Evolutionary conservation across 2,888 invertebrate genomes (phyloP), one percentile per base, ranked within the genome.

Genomic region (Eilema griseolum): DNA sequence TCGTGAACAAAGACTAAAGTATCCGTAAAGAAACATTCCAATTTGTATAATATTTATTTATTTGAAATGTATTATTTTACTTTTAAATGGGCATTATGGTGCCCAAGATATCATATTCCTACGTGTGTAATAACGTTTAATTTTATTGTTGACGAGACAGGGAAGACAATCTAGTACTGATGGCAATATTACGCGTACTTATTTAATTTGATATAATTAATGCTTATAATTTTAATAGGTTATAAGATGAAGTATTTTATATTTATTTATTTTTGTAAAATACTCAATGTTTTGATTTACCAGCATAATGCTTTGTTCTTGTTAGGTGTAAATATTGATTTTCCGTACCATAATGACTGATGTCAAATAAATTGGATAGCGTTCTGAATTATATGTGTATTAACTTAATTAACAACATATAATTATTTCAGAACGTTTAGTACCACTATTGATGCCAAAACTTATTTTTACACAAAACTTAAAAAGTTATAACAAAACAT

Each of bases 161-260:
- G 76, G 80, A 73, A 74, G 66, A 75, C 66, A 77, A 74, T 75
- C 67, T 78, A 77, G 73, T 81, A 79, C 82, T 76, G 79, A 81
- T 77, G 81, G 83, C 85, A 87, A 86, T 86, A 84, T 85, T 84
- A 86, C 74, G 82, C 83, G 86, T 89, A 89, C 86, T 88, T 88
- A 90, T 85, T 86, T 85, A 76, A 79, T 46, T 41, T 37, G 74
- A 79, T 37, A 46, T 24, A 31, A 31, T 74, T 82, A 79, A 78
- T 81, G 77, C 81, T 81, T 82, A 72, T 84, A 81, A 78, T 85
- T 84, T 83, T 82, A 79, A 79, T 88, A 86, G 80, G 46, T 81
- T 74, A 66, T 88, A 86, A 86, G 85, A 66, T 66, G 74, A 78
- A 80, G 73, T 79, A 80, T 80, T 78, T 78, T 78, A 67, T 75